Base-by-base conservation (phyloP, 2,888 invertebrate genomes). In the Drosophila aldrichi region DNA sequence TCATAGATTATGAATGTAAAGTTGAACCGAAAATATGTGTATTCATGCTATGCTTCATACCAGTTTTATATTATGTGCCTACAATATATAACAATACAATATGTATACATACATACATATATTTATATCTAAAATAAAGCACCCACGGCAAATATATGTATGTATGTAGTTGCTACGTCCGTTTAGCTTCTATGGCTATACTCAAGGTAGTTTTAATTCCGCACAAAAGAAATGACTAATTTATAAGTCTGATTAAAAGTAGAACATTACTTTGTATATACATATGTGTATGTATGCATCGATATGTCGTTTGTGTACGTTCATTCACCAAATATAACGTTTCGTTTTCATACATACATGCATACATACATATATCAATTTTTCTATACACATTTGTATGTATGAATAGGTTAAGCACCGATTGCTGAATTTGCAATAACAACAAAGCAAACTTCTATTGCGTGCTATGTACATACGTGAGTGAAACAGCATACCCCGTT, bases 221-320 rank as follows among this genome's bases (percentile, higher is more conserved):
- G 46, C n/a, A 12, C 70, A 66, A 58, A 12, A 49, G 14, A 20
- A 52, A 38, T 52, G 20, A 38, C 41, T 54, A 55, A 46, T 55
- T 25, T 57, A 48, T 22, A 46, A 57, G 44, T 4, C 10, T 43
- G 46, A 25, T 29, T 25, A 9, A 56, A 20, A 16, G 14, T 29
- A 29, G 38, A 20, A 43, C 18, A 9, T 18, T 18, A 1, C 40
- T 40, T 8, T 1, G 22, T 16, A 44, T 8, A 20, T 7, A 20
- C 20, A 12, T 12, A 12, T 20, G 2, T 14, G 18, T 20, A 12
- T 6, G 20, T 18, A 43, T 12, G 10, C 12, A 43, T 43, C 12
- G 6, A 20, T 20, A 20, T 20, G 2, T 38, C 29, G 20, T 25
- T 25, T 25, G 25, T 25, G 25, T 25, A 25, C 25, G 25, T 25